Evolutionary conservation across 1,140 invertebrate genomes (phyloP), one percentile per base, ranked within the genome.

Genomic region (Drosophila parabipectinata): DNA sequence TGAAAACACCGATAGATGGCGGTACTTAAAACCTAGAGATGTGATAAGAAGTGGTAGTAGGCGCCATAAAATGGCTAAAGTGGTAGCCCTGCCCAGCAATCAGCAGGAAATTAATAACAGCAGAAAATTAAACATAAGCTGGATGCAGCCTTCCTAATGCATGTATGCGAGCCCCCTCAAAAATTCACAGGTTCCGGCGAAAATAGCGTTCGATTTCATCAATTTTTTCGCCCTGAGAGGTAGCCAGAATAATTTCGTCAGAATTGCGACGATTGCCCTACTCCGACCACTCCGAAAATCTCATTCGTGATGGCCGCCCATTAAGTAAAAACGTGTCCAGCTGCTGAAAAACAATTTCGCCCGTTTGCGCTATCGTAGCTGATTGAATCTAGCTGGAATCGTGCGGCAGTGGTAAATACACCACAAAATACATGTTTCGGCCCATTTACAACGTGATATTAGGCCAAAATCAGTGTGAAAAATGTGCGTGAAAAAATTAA

Each of bases 321-420:
- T 80, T 82, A 85, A 90, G 85, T 90, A 84, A 91, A 90, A 91
- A 88, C 90, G 90, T 91, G 90, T 78, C 87, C 87, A 84, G 90
- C 75, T 85, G 72, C 84, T 81, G 87, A 91, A 87, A 83, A 91
- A 81, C 76, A 84, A 90, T 76, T 90, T 81, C 59, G 50, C 41
- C 68, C 79, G 77, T 77, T 87, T 81, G 68, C 71, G 72, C 71
- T 72, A 60, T 67, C 76, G 57, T 62, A 91, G 79, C 69, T 72
- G 71, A 64, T 53, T 71, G 41, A 82, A 87, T 82, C 75, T 82
- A 76, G 82, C 78, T 58, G 48, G 52, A 71, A 81, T 64, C 57
- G 67, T 75, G 79, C 72, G 76, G 69, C 50, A 85, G 81, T 79
- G 64, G 45, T 75, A 77, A 76, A 71, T 68, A 72, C 72, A 67